Evolutionary conservation across 2,888 invertebrate genomes (phyloP), one percentile per base, ranked within the genome.

Genomic region (Camponotus fellah): DNA sequence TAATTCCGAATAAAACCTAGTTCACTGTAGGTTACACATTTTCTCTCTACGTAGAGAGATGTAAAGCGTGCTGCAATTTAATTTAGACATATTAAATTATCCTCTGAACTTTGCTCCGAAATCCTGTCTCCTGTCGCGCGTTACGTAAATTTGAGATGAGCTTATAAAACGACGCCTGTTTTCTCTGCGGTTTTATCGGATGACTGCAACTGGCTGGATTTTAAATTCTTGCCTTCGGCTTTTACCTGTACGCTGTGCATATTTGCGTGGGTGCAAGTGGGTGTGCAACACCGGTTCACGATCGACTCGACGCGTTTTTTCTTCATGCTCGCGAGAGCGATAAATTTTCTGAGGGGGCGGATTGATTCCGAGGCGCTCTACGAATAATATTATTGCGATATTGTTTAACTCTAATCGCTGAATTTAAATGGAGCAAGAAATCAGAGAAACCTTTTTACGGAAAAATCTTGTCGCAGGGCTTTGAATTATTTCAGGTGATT

Each of bases 251-350:
- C 75, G 68, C 72, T 80, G 79, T 74, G 80, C 82, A 88, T 88
- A 86, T 85, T n/a, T 56, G 74, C 40, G 75, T 53, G 66, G 91
- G 91, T 82, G 88, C 65, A 64, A 58, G 89, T 90, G 85, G 90
- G 91, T 90, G 91, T 87, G 79, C 85, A 60, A 46, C 77, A 77
- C 68, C 77, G 68, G 40, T 77, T 68, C 17, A 9, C 40, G 53
- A 56, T 77, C 40, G 40, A 68, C 40, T 66, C 66, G 4, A 21
- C n/a, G 12, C n/a, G 21, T 65, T 21, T 21, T 14, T 21, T n/a
- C 26, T 26, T 34, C 34, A 34, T 34, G 14, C 65, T 65, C 21
- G n/a, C n/a, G 43, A 26, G 17, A 68, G 40, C 14, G 68, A 40
- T 53, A 40, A 68, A 56, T 77, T 66, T 68, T 68, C 77, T 56